These are phyloP conservation scores for Nyctalus aviator DNA, from an alignment of 2,797 vertebrate species.

Conservation along the genomic window DNA sequence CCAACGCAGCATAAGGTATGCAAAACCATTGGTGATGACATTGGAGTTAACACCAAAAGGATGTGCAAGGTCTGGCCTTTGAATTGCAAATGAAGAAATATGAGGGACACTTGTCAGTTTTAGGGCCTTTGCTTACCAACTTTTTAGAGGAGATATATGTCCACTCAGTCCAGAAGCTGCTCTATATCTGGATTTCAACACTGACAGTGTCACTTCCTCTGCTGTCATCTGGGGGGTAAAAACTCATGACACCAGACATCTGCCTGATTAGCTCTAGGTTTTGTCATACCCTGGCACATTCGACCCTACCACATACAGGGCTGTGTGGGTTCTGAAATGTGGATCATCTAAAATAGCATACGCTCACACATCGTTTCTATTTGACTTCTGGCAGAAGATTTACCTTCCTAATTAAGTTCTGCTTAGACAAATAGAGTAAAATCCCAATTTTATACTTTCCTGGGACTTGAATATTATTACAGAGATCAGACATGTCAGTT, in stretches of 20 bases:
- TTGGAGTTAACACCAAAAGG: background rate
- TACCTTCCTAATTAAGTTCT: constrained; percentile 77
- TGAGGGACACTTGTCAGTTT: constrained; percentile 22
- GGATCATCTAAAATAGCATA: background rate
- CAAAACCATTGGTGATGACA: background rate
- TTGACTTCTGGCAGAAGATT: constrained; percentile 72
- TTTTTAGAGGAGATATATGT: background rate
- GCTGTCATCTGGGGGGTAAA: background rate
- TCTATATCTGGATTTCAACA: background rate
- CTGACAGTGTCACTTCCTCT: constrained; percentile 15
- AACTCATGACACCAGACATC: background rate
- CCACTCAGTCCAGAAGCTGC: constrained; percentile 13
- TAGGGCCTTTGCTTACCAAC: constrained; percentile 2
- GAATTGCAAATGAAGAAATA: constrained; percentile 51
- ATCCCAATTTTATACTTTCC: constrained; percentile 74
- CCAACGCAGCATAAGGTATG: background rate
- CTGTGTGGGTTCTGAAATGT: background rate
- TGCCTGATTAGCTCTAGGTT: constrained; percentile 25
- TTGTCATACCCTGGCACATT: constrained; percentile 10
- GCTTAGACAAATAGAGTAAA: constrained; percentile 77
- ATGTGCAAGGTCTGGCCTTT: background rate
- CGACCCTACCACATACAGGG: background rate
- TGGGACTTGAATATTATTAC: constrained; percentile 75
- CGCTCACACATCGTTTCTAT: constrained; percentile 54
- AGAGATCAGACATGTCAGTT: constrained; percentile 70